Evolutionary conservation across 2,113 vertebrate genomes (phyloP), one percentile per base, ranked within the genome.

Genomic region (Piprites chloris): DNA sequence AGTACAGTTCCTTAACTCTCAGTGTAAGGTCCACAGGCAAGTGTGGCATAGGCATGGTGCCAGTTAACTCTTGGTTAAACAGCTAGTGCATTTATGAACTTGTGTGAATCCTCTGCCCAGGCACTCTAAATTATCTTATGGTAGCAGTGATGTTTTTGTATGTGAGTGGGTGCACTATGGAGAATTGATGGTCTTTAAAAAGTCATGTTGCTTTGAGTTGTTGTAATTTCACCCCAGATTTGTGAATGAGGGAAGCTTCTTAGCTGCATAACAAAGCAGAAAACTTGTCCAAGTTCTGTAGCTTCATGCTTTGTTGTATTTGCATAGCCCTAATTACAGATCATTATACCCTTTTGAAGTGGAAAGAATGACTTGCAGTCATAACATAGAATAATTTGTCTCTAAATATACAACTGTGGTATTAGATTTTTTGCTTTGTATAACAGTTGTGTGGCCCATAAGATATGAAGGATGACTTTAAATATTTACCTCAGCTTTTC

Each of bases 11-110:
- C 30, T 9, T 14, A 6, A 20, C n/a, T 71, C 21, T 33, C 14
- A 59, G 41, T 24, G 44, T 11, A n/a, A 13, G 5, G 11, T 52
- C 44, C 58, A 47, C 2, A 0, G 14, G 8, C 0, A 4, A 49
- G 28, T 20, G 33, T 33, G 50, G 30, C n/a, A 11, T 9, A 20
- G 49, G 35, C 49, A 33, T 4, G 4, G 24, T 69, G 53, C 44
- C 12, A 37, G 21, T 52, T 79, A 76, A 69, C 47, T 77, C 2
- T 62, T 52, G n/a, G 73, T 65, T 81, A n/a, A 67, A 33, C 62
- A 59, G 41, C 30, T 44, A 3, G 53, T 59, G 35, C 22, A 14
- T 63, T 59, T 61, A 32, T 73, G 53, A 89, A 50, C 49, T 27
- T 46, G 26, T 59, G 42, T 53, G 55, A 50, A 22, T 83, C 32